Evolutionary conservation across 2,888 invertebrate species (phyloP), one percentile per base, ranked within the genome.

Genomic region (Willowsia nigromaculata): DNA sequence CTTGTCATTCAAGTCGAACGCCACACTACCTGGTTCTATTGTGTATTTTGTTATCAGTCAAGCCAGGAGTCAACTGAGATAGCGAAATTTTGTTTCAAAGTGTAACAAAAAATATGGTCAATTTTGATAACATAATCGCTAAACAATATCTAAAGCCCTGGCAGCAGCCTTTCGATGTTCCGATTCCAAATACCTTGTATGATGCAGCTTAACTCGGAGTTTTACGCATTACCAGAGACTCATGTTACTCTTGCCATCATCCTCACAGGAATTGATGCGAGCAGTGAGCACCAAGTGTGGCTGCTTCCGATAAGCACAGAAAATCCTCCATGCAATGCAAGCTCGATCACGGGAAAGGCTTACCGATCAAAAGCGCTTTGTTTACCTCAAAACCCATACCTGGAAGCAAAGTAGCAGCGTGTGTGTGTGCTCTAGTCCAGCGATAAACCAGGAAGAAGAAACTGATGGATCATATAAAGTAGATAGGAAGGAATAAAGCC

Each of bases 121-220:
- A 47, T 74, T 74, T 74, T 47, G 74, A 74, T 74, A 74, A 47
- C 74, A 74, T 74, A 47, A 74, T 74, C 47, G 43, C 30, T 47
- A 43, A n/a, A 27, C 47, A 74, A 47, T 47, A 65, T 33, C 15
- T 33, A 30, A 65, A 30, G n/a, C 59, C n/a, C n/a, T n/a, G 18
- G 25, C 56, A 22, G 18, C n/a, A 56, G 25, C 25, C 15, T n/a
- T n/a, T n/a, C n/a, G n/a, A n/a, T n/a, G n/a, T n/a, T n/a, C n/a
- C n/a, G n/a, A n/a, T n/a, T n/a, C n/a, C n/a, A n/a, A n/a, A n/a
- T n/a, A n/a, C n/a, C n/a, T n/a, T n/a, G 25, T 50, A 22, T 1
- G 22, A 43, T 18, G 22, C 56, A 56, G 56, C 56, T 56, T 25
- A 56, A 56, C 18, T 25, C 25, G 1, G 15, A 53, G 6, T 62